Evolutionary conservation across 2,888 invertebrate genomes (phyloP).

Genomic region (Andrena flavipes): DNA sequence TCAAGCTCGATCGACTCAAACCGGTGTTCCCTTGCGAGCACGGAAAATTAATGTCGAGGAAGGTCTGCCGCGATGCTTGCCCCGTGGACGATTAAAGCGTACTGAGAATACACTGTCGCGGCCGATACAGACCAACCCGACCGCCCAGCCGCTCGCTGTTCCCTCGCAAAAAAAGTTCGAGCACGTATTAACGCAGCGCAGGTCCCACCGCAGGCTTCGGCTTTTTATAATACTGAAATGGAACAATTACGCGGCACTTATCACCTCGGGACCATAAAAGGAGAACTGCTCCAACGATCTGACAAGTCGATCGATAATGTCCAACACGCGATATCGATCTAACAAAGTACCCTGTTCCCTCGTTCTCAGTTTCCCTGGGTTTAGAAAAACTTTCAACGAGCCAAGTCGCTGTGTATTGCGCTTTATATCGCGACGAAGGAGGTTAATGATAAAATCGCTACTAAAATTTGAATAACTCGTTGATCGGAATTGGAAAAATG

Average conservation of each 20-base stretch:
- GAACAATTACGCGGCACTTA: neutral
- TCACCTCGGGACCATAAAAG: neutral
- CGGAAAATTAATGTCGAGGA: neutral
- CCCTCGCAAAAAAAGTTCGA: constrained; percentile 40
- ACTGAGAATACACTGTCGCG: constrained; percentile 44
- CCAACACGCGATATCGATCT: too few species aligned
- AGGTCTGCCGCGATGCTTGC: constrained; percentile 45
- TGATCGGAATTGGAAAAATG: too few species aligned
- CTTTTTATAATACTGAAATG: neutral
- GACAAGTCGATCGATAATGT: neutral
- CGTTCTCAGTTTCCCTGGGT: too few species aligned
- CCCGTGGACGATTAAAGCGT: constrained; percentile 38
- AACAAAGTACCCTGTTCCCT: too few species aligned
- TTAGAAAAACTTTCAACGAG: too few species aligned
- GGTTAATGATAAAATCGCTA: too few species aligned
- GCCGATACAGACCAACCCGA: constrained; percentile 41
- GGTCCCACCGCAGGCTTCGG: neutral
- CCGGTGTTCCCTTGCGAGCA: too few species aligned
- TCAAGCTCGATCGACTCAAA: too few species aligned
- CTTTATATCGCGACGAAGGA: too few species aligned
- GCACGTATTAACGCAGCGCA: constrained; percentile 30
- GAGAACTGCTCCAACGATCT: neutral
- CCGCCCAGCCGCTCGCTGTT: constrained; percentile 36
- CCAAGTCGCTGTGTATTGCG: too few species aligned
- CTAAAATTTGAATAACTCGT: too few species aligned